phyloP scores from a whole-genome alignment of 2,113 vertebrate genomes.

The Albula goreensis region DNA sequence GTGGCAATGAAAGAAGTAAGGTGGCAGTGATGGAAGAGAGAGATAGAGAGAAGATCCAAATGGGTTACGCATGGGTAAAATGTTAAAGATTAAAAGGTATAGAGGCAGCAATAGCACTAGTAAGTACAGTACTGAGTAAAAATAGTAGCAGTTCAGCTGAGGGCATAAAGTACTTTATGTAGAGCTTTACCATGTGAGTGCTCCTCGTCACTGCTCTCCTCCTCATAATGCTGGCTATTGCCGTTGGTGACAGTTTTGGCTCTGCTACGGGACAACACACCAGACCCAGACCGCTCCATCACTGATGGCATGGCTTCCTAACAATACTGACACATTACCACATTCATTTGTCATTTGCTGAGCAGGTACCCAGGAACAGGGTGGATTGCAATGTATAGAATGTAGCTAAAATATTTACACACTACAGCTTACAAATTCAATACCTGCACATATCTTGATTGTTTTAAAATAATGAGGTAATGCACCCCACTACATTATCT shows the following conservation, averaged over 20 bases:
- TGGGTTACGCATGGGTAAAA: too few relatives aligned
- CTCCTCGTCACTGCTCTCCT: conserved; percentile 76
- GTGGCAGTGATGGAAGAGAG: conserved; percentile 38
- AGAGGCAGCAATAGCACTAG: not conserved
- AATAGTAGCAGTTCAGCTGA: not conserved
- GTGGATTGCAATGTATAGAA: too few relatives aligned
- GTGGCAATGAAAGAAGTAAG: conserved; percentile 24
- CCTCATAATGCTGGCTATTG: conserved; percentile 67
- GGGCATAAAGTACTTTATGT: not conserved
- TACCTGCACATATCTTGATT: too few relatives aligned
- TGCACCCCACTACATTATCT: too few relatives aligned
- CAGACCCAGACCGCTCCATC: conserved; percentile 83
- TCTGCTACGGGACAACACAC: conserved; percentile 85
- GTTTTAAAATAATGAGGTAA: too few relatives aligned
- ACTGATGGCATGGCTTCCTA: conserved; percentile 79
- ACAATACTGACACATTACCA: conserved; percentile 27
- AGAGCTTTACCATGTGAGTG: conserved; percentile 66
- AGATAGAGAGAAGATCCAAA: conserved; percentile 34
- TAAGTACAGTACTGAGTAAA: too few relatives aligned
- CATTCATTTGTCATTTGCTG: not conserved
- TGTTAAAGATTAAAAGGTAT: too few relatives aligned
- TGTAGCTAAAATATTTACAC: too few relatives aligned
- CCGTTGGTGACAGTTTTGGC: conserved; percentile 83
- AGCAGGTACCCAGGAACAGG: too few relatives aligned
- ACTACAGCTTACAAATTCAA: too few relatives aligned